These are phyloP conservation scores for Drosophila acutilabella DNA, from an alignment of 2,888 invertebrate genomes.

Conservation along the genomic window DNA sequence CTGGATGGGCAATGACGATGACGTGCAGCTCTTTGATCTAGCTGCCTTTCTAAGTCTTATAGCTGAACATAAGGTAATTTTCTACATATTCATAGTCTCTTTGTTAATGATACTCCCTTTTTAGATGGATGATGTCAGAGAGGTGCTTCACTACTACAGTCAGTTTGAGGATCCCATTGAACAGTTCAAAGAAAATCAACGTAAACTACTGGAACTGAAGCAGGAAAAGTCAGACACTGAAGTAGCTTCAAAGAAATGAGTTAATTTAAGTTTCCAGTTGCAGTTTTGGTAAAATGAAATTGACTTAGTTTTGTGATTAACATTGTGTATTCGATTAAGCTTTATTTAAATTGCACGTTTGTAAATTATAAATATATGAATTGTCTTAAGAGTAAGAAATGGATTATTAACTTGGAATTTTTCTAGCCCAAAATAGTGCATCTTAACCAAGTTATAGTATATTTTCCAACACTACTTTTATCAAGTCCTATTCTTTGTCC, in stretches of 20 bases:
- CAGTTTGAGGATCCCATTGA: constrained; percentile 97
- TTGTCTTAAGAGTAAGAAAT: too few species aligned
- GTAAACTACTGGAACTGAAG: constrained; percentile 89
- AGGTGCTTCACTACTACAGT: constrained; percentile 95
- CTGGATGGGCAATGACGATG: constrained; percentile 97
- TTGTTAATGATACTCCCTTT: background rate
- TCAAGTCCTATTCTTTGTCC: too few species aligned
- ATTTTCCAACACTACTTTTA: too few species aligned
- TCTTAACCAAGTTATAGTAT: too few species aligned
- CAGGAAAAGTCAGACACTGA: constrained; percentile 85
- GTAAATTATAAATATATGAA: background rate
- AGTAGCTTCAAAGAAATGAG: background rate
- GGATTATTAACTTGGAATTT: too few species aligned
- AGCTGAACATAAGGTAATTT: constrained; percentile 87
- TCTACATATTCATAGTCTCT: background rate
- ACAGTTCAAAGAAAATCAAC: constrained; percentile 96
- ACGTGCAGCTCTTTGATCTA: constrained; percentile 94
- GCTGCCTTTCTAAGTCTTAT: constrained; percentile 96
- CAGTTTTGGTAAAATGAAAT: background rate
- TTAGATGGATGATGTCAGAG: constrained; percentile 96
- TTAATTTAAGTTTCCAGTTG: background rate
- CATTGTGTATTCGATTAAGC: background rate
- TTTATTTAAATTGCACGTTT: background rate
- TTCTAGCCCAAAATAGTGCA: too few species aligned
- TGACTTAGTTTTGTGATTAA: background rate